phyloP scores from a whole-genome alignment of 2,113 vertebrate genomes.

The Campylomormyrus numenius region DNA sequence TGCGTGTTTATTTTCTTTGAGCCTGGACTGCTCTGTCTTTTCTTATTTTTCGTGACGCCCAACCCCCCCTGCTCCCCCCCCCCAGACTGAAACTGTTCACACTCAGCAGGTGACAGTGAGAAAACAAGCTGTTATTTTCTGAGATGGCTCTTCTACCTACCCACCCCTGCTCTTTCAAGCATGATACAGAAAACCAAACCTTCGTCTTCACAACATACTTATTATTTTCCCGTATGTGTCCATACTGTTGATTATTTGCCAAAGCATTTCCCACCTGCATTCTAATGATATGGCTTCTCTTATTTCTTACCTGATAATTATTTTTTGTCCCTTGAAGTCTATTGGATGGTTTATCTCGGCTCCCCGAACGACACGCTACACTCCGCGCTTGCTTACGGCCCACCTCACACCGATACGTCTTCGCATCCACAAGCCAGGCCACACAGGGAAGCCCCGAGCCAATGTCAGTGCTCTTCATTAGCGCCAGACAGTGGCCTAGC shows the following conservation, averaged over 20 bases:
- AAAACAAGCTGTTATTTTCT: constrained; percentile 38
- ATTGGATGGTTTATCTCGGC: neutral
- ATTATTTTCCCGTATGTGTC: neutral
- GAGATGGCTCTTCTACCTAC: constrained; percentile 25
- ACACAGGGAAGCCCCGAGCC: neutral
- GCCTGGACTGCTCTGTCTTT: neutral
- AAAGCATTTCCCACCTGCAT: neutral
- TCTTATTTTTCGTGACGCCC: constrained; percentile 2
- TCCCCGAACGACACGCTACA: too few species aligned
- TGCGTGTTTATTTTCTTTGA: constrained; percentile 18
- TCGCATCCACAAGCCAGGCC: neutral
- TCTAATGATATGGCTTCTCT: neutral
- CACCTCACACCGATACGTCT: neutral
- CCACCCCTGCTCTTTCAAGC: constrained; percentile 16
- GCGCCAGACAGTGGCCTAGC: neutral
- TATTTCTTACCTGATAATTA: neutral
- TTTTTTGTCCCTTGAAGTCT: neutral
- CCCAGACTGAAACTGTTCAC: constrained; percentile 35
- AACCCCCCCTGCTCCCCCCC: neutral
- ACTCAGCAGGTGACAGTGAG: constrained; percentile 34
- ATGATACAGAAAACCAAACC: neutral
- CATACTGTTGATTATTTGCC: neutral
- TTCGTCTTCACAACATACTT: neutral
- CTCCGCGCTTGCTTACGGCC: neutral
- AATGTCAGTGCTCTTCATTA: constrained; percentile 5